phyloP scores from a whole-genome alignment of 2,797 vertebrate species.

The Molossus molossus region DNA sequence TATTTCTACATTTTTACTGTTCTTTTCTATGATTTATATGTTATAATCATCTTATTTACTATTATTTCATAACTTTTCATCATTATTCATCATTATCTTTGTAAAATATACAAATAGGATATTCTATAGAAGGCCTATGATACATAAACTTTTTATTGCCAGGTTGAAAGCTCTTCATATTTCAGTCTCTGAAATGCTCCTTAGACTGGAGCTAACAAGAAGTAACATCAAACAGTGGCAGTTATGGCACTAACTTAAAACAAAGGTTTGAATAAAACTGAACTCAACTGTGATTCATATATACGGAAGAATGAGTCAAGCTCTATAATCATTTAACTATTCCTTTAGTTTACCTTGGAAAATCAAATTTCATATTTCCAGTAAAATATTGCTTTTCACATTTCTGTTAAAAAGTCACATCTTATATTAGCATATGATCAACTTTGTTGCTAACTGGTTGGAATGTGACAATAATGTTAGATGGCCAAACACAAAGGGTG shows the following conservation, averaged over 20 bases:
- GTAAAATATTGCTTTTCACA: conserved; percentile 5
- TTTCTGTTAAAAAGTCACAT: conserved; percentile 14
- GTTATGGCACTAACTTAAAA: not conserved
- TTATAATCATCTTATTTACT: not conserved
- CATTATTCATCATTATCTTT: not conserved
- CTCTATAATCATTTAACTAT: not conserved
- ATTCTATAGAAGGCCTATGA: conserved; percentile 12
- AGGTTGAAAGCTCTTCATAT: conserved; percentile 24
- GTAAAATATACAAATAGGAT: not conserved
- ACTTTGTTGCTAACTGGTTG: not conserved
- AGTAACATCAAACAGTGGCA: not conserved
- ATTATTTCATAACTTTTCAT: not conserved
- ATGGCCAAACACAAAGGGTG: not conserved
- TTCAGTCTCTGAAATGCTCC: conserved; percentile 5
- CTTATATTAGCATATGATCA: not conserved
- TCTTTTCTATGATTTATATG: not conserved
- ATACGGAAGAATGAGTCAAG: not conserved
- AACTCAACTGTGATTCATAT: conserved; percentile 10
- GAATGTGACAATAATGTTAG: conserved; percentile 3
- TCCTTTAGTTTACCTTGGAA: conserved; percentile 41
- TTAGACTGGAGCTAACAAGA: not conserved
- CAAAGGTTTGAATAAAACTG: not conserved
- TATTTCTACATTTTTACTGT: not conserved
- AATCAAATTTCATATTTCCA: not conserved
- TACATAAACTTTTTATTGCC: not conserved